A percentile compares a stretch with the other conserved stretches of the same genome.
phyloP scores from a whole-genome alignment of 2,113 vertebrate genomes.

The Myrmecophaga tridactyla region DNA sequence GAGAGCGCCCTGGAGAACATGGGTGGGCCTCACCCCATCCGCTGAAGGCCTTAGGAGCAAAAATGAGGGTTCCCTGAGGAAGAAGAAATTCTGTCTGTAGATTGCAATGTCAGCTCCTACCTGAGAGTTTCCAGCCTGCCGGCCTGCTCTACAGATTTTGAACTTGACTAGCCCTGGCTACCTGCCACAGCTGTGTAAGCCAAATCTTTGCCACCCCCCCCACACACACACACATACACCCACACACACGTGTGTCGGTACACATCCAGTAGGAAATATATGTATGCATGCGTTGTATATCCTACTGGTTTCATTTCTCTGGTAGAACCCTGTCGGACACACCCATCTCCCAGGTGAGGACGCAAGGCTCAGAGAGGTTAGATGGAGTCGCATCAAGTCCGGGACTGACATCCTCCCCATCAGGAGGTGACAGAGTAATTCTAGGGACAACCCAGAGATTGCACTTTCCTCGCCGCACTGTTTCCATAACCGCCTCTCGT shows the following conservation, averaged over 20 bases:
- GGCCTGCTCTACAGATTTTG: not conserved
- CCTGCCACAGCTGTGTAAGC: not conserved
- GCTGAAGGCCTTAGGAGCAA: not conserved
- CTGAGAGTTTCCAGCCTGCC: not conserved
- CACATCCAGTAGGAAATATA: no score
- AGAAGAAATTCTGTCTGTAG: not conserved
- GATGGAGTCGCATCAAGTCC: not conserved
- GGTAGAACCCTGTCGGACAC: not conserved
- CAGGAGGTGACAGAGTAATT: not conserved
- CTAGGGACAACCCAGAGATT: not conserved
- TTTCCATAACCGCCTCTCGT: not conserved
- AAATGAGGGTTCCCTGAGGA: not conserved
- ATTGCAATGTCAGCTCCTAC: no score
- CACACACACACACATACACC: rapidly evolving
- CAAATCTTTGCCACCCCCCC: no score
- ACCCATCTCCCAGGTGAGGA: not conserved
- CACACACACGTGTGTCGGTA: no score
- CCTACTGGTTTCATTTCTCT: not conserved
- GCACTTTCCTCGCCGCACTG: not conserved
- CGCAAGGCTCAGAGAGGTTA: not conserved
- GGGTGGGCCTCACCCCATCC: not conserved
- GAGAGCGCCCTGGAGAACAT: not conserved
- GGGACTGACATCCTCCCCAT: not conserved
- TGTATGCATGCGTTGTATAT: no score
- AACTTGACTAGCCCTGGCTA: not conserved